Conservation (phyloP, 2,888 invertebrate species). For the Shargacucullia verbasci region DNA sequence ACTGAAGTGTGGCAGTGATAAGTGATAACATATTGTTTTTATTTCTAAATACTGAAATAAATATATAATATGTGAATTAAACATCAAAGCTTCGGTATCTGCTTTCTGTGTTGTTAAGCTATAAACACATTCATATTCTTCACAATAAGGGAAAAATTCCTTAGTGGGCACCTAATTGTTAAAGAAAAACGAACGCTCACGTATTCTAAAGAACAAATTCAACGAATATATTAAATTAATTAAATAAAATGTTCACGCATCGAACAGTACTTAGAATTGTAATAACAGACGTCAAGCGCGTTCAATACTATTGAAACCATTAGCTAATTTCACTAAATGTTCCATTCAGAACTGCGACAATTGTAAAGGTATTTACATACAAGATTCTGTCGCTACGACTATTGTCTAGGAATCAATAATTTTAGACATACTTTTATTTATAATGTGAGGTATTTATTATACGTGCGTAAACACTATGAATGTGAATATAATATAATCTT, state of each 20-base stretch:
- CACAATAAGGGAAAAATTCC: neutral
- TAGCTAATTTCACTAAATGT: slow-evolving; percentile 49
- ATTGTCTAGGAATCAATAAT: neutral
- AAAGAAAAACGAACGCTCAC: neutral
- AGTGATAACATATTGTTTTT: no score
- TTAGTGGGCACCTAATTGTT: neutral
- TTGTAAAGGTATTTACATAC: slow-evolving; percentile 36
- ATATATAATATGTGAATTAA: no score
- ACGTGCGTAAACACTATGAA: neutral
- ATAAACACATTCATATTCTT: neutral
- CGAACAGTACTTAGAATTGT: slow-evolving; percentile 3
- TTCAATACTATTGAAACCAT: slow-evolving; percentile 35
- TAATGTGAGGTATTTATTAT: no score
- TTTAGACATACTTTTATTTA: no score
- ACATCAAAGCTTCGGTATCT: no score
- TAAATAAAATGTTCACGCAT: slow-evolving; percentile 12
- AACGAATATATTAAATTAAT: slow-evolving; percentile 10
- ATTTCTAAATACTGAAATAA: no score
- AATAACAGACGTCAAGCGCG: slow-evolving; percentile 27
- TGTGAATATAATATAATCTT: neutral
- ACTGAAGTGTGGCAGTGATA: no score
- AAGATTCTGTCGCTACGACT: neutral
- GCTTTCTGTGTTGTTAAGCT: no score
- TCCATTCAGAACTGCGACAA: slow-evolving; percentile 23
- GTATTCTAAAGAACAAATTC: slow-evolving; percentile 5